Evolutionary conservation across 1,140 invertebrate species (phyloP), one percentile per base, ranked within the genome.

Genomic region (Augochlora pura): DNA sequence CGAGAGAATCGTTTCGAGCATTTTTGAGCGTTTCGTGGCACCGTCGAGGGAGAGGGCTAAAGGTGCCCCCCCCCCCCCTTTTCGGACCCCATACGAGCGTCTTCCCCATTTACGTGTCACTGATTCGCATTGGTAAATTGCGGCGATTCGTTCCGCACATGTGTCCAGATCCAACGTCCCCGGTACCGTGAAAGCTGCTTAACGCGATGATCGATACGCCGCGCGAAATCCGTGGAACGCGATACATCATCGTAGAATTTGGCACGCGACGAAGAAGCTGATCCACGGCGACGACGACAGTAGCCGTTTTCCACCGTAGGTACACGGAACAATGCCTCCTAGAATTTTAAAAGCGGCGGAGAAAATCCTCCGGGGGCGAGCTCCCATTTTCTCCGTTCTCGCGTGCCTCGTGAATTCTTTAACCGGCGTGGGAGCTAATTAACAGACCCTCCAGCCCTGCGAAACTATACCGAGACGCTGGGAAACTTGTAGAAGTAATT

Each of bases 121-220:
- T 78, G 80, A 85, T 85, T 87, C 86, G 83, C 77, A 76, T 87
- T 77, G 63, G 80, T 83, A 86, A 83, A 84, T 81, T 69, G 80
- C 74, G 80, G 68, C 79, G 83, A 86, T 88, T 87, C 82, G 87
- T 82, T 75, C 83, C 82, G 84, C 87, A 88, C 87, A 88, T 88
- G 87, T 88, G 87, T 84, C 80, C 87, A 85, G 77, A 86, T 87
- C 84, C 77, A 83, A 86, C 80, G 80, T 82, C 63, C 75, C 59
- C 79, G 60, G 74, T 68, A 79, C 83, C 64, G 83, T 85, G 83
- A 86, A 85, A 82, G 84, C 84, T 85, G 81, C 83, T 85, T 85
- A 86, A 85, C 80, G 59, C 69, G 74, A 42, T 85, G 84, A 86
- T 86, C 83, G 83, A 86, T 86, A 86, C 70, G 2, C 21, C 21